phyloP scores from a whole-genome alignment of 2,113 vertebrate genomes.

The Dromiciops gliroides region DNA sequence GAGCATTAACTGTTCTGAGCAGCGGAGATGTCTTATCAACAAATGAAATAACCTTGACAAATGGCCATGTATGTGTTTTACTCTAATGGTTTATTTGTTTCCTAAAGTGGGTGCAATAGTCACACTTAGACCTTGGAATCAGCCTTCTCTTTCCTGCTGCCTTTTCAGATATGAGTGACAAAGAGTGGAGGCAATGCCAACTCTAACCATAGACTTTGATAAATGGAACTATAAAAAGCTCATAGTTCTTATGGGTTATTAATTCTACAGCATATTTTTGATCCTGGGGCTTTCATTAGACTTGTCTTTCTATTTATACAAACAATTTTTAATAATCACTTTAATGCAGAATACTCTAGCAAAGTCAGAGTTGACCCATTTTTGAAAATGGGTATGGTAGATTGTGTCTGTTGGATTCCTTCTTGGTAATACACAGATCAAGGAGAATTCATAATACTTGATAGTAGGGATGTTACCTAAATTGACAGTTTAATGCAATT shows the following conservation, averaged over 20 bases:
- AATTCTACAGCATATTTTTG: slow-evolving; percentile 59
- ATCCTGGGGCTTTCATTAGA: slow-evolving; percentile 47
- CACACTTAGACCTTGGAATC: slow-evolving; percentile 6
- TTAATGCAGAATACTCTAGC: slow-evolving; percentile 16
- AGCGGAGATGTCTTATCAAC: slow-evolving; percentile 36
- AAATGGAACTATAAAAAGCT: slow-evolving; percentile 51
- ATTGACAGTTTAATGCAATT: not conserved
- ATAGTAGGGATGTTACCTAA: not conserved
- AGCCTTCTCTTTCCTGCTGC: not conserved
- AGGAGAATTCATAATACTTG: not conserved
- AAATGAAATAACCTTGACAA: slow-evolving; percentile 1
- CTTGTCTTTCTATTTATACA: slow-evolving; percentile 25
- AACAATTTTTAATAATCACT: slow-evolving; percentile 42
- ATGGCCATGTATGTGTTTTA: not conserved
- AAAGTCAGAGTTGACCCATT: slow-evolving; percentile 10
- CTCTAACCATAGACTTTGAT: slow-evolving; percentile 35
- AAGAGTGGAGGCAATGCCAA: not conserved
- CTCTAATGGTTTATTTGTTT: slow-evolving; percentile 15
- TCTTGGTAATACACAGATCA: not conserved
- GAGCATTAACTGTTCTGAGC: slow-evolving; percentile 63
- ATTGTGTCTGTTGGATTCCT: not conserved
- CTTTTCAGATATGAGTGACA: not conserved
- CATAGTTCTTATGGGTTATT: slow-evolving; percentile 62
- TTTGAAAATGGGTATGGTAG: not conserved
- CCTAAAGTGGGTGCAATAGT: slow-evolving; percentile 37